Conservation (phyloP, 2,113 vertebrate species). For the Vombatus ursinus region DNA sequence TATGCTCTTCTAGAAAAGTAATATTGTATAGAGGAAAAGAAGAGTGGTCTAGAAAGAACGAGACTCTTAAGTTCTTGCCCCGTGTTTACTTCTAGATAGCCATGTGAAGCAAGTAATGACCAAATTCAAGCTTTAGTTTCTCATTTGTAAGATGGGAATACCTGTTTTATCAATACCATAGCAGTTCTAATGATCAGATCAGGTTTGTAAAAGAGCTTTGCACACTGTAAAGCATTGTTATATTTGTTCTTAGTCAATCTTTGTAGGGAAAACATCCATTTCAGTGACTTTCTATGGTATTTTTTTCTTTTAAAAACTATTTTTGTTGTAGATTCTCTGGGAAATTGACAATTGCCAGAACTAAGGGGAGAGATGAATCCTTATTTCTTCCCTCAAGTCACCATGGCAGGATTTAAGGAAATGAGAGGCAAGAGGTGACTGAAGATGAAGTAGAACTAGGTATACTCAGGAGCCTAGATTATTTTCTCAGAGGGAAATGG, state of each 20-base stretch:
- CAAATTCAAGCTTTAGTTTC: neutral
- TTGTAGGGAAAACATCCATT: neutral
- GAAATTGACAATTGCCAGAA: neutral
- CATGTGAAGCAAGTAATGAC: neutral
- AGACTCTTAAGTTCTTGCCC: neutral
- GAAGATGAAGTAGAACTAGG: constrained; percentile 4
- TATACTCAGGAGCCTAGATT: constrained; percentile 20
- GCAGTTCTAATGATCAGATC: neutral
- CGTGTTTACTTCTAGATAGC: neutral
- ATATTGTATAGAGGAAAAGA: neutral
- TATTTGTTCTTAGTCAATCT: neutral
- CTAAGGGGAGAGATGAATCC: neutral
- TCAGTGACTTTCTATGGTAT: neutral
- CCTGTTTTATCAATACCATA: neutral
- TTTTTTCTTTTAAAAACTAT: neutral
- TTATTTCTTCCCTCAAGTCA: neutral
- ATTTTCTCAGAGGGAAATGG: constrained; percentile 13
- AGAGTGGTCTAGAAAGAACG: neutral
- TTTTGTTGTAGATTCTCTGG: neutral
- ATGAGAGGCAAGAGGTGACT: constrained; percentile 1
- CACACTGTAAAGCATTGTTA: neutral
- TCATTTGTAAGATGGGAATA: neutral
- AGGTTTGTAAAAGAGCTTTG: neutral
- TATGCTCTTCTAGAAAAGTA: neutral
- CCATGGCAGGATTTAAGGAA: neutral